These are phyloP conservation scores for Hipposideros armiger DNA, from an alignment of 2,113 vertebrate genomes.

Conservation along the genomic window DNA sequence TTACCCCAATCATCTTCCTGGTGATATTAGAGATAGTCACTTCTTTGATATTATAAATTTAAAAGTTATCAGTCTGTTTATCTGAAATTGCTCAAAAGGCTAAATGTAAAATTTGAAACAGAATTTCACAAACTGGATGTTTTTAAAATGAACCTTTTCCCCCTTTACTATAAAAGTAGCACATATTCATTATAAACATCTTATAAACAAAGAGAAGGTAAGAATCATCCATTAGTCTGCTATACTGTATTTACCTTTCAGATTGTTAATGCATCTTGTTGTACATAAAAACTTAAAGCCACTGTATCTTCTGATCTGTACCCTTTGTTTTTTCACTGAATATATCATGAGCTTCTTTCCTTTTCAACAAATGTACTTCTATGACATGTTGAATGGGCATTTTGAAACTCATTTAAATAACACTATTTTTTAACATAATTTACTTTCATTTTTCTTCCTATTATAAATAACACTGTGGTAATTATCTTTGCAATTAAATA, in stretches of 20 bases:
- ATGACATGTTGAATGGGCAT: neutral
- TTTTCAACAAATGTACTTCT: neutral
- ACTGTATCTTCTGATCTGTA: neutral
- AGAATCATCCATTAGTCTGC: neutral
- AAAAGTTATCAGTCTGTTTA: neutral
- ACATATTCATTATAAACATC: neutral
- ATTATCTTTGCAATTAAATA: neutral
- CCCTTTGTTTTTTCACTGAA: neutral
- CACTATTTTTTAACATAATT: neutral
- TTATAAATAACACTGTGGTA: neutral
- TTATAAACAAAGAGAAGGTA: neutral
- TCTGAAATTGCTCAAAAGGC: neutral
- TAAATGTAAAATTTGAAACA: neutral
- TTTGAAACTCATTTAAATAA: neutral
- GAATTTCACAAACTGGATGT: neutral
- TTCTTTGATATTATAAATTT: neutral
- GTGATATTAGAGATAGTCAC: neutral
- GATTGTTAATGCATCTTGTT: neutral
- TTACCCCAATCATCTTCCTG: neutral
- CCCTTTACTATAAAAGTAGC: neutral
- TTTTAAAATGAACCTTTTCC: slow-evolving; percentile 4
- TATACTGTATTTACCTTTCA: neutral
- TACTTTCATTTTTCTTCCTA: neutral
- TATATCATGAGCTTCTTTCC: neutral
- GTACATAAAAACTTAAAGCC: neutral